Conservation (phyloP, 2,888 invertebrate species). For the Napeogenes sylphis region DNA sequence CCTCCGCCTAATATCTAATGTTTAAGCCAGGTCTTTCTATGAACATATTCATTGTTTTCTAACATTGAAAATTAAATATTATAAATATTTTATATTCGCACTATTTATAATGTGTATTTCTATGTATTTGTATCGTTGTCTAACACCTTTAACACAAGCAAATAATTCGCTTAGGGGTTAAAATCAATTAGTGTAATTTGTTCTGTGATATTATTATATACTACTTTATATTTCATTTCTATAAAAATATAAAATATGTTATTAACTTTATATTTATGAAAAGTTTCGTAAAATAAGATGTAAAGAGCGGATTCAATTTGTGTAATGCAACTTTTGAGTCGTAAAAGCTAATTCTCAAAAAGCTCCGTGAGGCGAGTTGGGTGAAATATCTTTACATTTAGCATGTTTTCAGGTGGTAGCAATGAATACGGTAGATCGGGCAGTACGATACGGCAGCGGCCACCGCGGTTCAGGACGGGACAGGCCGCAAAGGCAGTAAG, state of each 20-base stretch:
- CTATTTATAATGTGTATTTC: no score
- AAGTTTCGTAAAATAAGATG: conserved; percentile 16
- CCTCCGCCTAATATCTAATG: conserved; percentile 39
- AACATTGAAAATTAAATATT: not conserved
- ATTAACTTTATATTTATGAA: no score
- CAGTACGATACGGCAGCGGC: conserved; percentile 53
- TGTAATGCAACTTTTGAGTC: conserved; percentile 67
- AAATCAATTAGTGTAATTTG: no score
- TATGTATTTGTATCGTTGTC: no score
- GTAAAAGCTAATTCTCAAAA: conserved; percentile 60
- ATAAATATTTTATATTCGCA: no score
- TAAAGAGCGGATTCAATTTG: conserved; percentile 64
- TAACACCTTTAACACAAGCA: no score
- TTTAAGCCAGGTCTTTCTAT: conserved; percentile 32
- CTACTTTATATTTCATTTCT: no score
- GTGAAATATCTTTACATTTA: conserved; percentile 62
- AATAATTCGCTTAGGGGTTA: no score
- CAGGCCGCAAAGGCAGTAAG: conserved; percentile 41
- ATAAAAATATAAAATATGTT: no score
- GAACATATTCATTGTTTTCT: conserved; percentile 17
- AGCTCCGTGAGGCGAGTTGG: conserved; percentile 55
- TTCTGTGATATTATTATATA: no score
- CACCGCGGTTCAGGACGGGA: conserved; percentile 41
- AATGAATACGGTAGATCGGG: conserved; percentile 71
- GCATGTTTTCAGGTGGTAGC: conserved; percentile 57